Conservation (phyloP, 1,140 invertebrate species). For the Laodelphax striatellus region DNA sequence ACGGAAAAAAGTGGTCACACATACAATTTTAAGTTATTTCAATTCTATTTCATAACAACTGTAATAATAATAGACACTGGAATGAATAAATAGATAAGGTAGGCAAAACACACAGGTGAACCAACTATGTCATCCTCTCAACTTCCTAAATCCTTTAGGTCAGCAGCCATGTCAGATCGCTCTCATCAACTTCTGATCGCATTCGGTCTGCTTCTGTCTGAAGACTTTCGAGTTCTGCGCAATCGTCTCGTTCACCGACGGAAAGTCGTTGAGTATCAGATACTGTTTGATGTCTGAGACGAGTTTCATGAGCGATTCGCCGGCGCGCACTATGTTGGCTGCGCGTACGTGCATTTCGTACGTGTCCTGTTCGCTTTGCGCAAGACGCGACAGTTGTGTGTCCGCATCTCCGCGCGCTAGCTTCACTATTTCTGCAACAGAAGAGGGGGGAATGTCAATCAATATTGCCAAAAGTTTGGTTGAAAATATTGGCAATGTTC, state of each 20-base stretch:
- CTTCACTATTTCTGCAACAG: conserved; percentile 78
- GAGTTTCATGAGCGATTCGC: conserved; percentile 90
- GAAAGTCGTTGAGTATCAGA: conserved; percentile 92
- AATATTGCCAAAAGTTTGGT: too few relatives aligned
- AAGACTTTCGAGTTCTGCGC: conserved; percentile 82
- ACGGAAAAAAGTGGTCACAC: too few relatives aligned
- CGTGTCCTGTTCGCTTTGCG: conserved; percentile 87
- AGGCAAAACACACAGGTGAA: too few relatives aligned
- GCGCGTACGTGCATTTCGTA: conserved; percentile 95
- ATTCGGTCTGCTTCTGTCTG: conserved; percentile 77
- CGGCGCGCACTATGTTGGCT: conserved; percentile 86
- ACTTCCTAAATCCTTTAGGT: conserved; percentile 91
- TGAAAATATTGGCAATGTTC: too few relatives aligned
- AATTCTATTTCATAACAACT: too few relatives aligned
- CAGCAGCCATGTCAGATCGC: conserved; percentile 87
- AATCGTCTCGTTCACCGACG: conserved; percentile 92
- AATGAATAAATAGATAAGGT: too few relatives aligned
- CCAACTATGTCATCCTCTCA: too few relatives aligned
- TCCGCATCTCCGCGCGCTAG: conserved; percentile 87
- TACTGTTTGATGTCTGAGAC: conserved; percentile 96
- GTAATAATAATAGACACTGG: too few relatives aligned
- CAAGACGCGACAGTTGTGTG: conserved; percentile 73
- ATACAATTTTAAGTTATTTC: too few relatives aligned
- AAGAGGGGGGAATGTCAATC: conserved; percentile 11
- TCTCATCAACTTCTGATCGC: conserved; percentile 86